A percentile compares a stretch with the other conserved stretches of the same genome.
Conservation (phyloP, 2,888 invertebrate species). For the Pristionchus maxplancki region DNA sequence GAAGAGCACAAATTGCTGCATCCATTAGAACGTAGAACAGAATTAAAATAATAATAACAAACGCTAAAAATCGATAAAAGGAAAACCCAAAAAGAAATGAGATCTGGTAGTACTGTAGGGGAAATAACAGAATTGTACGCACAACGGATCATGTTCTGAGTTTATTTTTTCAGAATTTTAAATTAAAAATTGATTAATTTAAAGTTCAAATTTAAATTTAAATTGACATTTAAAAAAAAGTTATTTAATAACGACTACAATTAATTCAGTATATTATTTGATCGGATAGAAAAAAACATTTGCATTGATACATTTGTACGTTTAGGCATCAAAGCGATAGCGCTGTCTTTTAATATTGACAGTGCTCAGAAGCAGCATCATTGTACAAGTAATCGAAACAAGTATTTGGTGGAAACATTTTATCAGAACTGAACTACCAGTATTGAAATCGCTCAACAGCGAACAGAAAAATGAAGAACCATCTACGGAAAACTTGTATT, state of each 20-base stretch:
- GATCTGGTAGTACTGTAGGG: not conserved
- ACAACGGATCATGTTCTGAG: not conserved
- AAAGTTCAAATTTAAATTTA: too few species aligned
- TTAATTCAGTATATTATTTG: too few species aligned
- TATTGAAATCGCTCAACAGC: slow-evolving; percentile 9
- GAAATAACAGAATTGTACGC: not conserved
- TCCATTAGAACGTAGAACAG: not conserved
- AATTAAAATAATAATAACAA: not conserved
- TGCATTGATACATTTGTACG: too few species aligned
- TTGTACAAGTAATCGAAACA: too few species aligned
- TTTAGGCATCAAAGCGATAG: too few species aligned
- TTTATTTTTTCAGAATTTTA: not conserved
- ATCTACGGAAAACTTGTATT: slow-evolving; percentile 20
- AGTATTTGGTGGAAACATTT: not conserved
- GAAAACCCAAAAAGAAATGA: slow-evolving; percentile 6
- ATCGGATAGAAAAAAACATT: too few species aligned
- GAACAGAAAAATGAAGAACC: not conserved
- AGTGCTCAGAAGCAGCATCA: too few species aligned
- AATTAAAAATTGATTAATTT: too few species aligned
- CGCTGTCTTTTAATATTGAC: too few species aligned
- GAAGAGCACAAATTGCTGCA: not conserved
- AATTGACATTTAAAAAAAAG: too few species aligned
- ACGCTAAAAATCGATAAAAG: slow-evolving; percentile 21
- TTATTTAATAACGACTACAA: too few species aligned
- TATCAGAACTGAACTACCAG: slow-evolving; percentile 34